Evolutionary conservation across 1,140 invertebrate species (phyloP), one percentile per base, ranked within the genome.

Genomic region (Eurosta solidaginis): DNA sequence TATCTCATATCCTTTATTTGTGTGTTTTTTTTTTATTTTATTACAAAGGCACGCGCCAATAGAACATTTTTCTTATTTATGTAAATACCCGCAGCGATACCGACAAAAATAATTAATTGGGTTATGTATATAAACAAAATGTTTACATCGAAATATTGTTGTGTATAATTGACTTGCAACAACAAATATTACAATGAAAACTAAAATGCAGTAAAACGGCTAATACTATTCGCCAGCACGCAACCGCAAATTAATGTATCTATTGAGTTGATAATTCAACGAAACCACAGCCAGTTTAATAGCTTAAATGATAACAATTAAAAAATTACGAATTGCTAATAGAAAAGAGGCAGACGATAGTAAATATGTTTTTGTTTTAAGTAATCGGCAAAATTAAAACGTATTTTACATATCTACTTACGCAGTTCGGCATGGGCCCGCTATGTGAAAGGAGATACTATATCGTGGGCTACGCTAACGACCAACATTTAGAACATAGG

Each of bases 51-150:
- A 29, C 29, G 27, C 54, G 27, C 29, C n/a, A 5, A 59, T 59
- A 33, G 33, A 29, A 29, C 29, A 59, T 59, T 17, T 33, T 33
- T 59, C n/a, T 59, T 59, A 59, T 59, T 9, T 47, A 47, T 47
- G 17, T 68, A n/a, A 20, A 68, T 68, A 40, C 1, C 33, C 59
- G 33, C 33, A 68, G 59, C 36, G 36, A 42, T 68, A 33, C n/a
- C 22, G 59, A 68, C 33, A 68, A n/a, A 68, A 68, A 22, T 68
- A 42, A 68, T 68, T 68, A 68, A 68, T 68, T 40, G n/a, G 59
- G 33, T 7, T 42, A 42, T 29, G 27, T 36, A 7, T 17, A 40
- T 12, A 59, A 4, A 54, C 2, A 12, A 9, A 54, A 7, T 25
- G 20, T 25, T 27, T 10, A 47, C 7, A 47, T 47, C n/a, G 1